phyloP scores from a whole-genome alignment of 2,797 vertebrate genomes.

The Protosalanx chinensis region DNA sequence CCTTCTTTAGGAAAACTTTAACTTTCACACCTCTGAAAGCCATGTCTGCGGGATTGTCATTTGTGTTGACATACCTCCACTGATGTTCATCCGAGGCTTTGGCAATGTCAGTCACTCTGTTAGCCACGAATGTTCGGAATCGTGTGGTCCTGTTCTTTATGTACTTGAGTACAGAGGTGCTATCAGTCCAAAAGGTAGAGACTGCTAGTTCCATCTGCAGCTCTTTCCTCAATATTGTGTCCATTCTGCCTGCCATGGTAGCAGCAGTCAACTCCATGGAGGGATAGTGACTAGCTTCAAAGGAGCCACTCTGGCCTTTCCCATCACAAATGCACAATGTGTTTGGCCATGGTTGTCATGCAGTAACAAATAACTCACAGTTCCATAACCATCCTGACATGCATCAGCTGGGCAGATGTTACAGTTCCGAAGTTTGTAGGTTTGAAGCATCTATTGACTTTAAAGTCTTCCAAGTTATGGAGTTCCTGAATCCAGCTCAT shows the following conservation, averaged over 20 bases:
- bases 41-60: not conserved
- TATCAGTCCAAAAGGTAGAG: not conserved
- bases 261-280: too few species aligned
- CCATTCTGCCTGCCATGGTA: too few species aligned
- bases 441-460: too few species aligned
- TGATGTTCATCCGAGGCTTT: not conserved
- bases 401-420: too few species aligned
- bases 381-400: too few species aligned
- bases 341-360: not conserved
- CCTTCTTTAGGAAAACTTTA: not conserved
- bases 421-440: too few species aligned
- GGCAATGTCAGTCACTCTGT: not conserved
- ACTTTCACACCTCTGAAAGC: too few species aligned
- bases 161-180: not conserved
- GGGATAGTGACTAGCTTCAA: too few species aligned
- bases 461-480: not conserved
- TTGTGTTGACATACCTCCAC: constrained; percentile 4
- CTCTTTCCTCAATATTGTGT: too few species aligned
- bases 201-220: too few species aligned
- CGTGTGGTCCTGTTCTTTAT: not conserved
- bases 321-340: constrained; percentile 8
- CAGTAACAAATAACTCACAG: not conserved
- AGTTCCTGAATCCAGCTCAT: constrained; percentile 2
- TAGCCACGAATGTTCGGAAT: not conserved
- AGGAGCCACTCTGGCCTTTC: too few species aligned